Base-by-base conservation (phyloP, 2,888 invertebrate species). In the Chymomyza amoena region DNA sequence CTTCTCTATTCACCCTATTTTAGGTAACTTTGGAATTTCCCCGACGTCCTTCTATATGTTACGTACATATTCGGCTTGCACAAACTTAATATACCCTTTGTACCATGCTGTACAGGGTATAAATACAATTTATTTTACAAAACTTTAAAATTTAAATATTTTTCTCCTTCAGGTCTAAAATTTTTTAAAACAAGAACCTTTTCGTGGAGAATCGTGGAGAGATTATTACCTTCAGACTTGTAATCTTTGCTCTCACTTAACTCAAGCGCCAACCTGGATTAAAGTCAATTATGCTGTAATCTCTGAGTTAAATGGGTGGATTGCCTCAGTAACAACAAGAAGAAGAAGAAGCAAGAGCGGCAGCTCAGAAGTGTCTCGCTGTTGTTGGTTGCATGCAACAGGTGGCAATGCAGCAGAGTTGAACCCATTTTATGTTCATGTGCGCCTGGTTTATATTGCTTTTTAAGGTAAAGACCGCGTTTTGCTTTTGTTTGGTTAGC, bases 401-500 rank as follows among this genome's bases (percentile, higher is more conserved):
- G 75, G 70, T 80, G 81, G 57, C 70, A 71, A 66, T 54, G 66
- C 20, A 59, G 64, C 25, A n/a, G 6, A 51, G 18, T 15, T 25
- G n/a, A 60, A 36, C 36, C 32, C 52, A 64, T 20, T 59, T 72
- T 32, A 16, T 63, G 70, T 50, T 84, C 73, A 77, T 86, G 87
- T 18, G 79, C 87, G 84, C 88, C 84, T 84, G 87, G 76, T 77
- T 54, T 32, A 70, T 72, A 79, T 86, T 76, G 79, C 84, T 88
- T 86, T 84, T 88, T 86, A 84, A 84, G 87, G 86, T 68, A 84
- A 86, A 86, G 74, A 81, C 72, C 73, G 62, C 67, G 66, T 73
- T 72, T 72, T 74, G 66, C 62, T 68, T 63, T 52, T 52, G 63
- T 63, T 50, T 51, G 50, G 4, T 28, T 16, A 10, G 16, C 61